phyloP scores from a whole-genome alignment of 1,140 invertebrate species.

The Reticulitermes speratus region DNA sequence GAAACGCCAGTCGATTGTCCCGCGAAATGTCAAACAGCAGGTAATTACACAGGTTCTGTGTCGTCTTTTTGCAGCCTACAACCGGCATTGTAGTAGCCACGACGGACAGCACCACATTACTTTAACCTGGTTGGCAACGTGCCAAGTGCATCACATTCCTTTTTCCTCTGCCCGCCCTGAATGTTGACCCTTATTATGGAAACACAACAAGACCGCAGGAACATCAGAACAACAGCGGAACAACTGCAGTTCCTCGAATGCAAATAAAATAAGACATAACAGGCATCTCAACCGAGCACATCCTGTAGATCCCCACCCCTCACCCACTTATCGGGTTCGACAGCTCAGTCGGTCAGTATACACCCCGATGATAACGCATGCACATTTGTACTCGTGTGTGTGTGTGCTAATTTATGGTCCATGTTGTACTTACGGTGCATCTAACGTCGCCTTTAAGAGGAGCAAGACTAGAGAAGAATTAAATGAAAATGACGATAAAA shows the following conservation, averaged over 20 bases:
- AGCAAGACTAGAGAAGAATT: no score
- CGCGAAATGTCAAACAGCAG: not conserved
- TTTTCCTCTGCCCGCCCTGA: not conserved
- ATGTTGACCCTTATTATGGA: not conserved
- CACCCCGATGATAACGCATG: no score
- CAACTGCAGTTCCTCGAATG: not conserved
- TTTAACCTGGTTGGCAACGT: slow-evolving; percentile 26
- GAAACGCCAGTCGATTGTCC: no score
- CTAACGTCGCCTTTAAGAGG: no score
- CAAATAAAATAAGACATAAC: not conserved
- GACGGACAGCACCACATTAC: not conserved
- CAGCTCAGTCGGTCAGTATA: no score
- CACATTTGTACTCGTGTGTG: no score
- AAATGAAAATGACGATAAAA: no score
- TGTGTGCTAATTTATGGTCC: no score
- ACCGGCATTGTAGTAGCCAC: not conserved
- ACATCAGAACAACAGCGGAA: not conserved
- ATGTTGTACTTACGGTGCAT: no score
- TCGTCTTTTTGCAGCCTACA: not conserved
- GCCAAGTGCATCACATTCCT: slow-evolving; percentile 25
- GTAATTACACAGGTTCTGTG: not conserved
- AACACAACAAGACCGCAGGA: not conserved
- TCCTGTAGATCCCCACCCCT: no score
- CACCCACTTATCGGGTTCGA: no score
- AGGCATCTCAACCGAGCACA: not conserved